Percentiles rank a stretch among this genome's conserved stretches.
phyloP scores from a whole-genome alignment of 2,113 vertebrate genomes.

The Myanophis thanlyinensis region DNA sequence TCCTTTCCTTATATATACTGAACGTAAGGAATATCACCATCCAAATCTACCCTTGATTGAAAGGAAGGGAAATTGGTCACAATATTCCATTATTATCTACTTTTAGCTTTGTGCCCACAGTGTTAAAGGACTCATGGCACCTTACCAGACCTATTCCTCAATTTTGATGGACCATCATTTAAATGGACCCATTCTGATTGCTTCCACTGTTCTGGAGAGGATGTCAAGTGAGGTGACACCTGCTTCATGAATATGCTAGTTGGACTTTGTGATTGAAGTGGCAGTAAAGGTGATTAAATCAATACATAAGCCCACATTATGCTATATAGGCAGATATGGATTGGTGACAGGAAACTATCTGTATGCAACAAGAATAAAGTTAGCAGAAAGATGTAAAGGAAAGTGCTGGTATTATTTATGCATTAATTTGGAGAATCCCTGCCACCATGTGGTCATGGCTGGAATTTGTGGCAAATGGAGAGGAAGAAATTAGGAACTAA shows the following conservation, averaged over 20 bases:
- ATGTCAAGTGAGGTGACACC: not conserved
- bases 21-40: not conserved
- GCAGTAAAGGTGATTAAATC: not conserved
- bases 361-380: not conserved
- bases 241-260: not conserved
- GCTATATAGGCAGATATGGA: not conserved
- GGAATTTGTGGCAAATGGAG: not conserved
- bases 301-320: not conserved
- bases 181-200: not conserved
- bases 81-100: not conserved
- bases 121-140: not conserved
- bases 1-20: not conserved
- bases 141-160: not conserved
- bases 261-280: not conserved
- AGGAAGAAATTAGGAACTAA: not conserved
- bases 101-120: not conserved
- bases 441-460: not conserved
- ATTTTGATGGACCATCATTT: not conserved
- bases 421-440: not conserved
- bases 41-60: not conserved
- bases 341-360: not conserved
- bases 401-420: not conserved
- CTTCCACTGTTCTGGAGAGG: not conserved
- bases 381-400: not conserved
- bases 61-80: not conserved